Evolutionary conservation across 2,113 vertebrate species (phyloP).

Genomic region (Phyllopteryx taeniolatus): DNA sequence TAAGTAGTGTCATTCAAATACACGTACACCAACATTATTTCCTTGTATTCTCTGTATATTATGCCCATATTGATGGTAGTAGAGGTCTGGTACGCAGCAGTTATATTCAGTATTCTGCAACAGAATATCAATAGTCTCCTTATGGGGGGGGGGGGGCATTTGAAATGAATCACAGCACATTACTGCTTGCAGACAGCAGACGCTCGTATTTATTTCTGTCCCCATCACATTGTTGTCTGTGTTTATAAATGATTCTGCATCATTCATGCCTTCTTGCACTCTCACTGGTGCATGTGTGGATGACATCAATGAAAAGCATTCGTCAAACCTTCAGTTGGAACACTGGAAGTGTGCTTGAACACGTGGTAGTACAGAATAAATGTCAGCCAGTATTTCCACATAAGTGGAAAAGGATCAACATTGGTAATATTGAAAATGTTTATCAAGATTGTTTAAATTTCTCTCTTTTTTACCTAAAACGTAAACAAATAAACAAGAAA

Average conservation of each 20-base stretch:
- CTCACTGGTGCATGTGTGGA: neutral
- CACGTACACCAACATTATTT: neutral
- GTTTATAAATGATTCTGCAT: conserved; percentile 1
- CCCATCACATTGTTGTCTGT: conserved; percentile 30
- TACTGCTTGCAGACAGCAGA: conserved; percentile 37
- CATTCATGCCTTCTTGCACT: neutral
- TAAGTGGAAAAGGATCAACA: neutral
- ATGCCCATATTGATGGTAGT: conserved; percentile 29
- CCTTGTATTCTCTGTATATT: conserved; percentile 21
- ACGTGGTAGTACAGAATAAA: neutral
- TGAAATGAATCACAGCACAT: conserved; percentile 47
- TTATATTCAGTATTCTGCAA: neutral
- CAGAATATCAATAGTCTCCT: conserved; percentile 6
- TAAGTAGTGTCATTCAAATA: conserved; percentile 12
- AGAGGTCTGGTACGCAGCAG: conserved; percentile 11
- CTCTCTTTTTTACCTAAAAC: too few species aligned
- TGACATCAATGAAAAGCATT: neutral
- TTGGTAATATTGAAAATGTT: neutral
- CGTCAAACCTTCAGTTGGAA: neutral
- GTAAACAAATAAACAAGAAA: too few species aligned
- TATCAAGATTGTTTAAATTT: too few species aligned
- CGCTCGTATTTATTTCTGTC: conserved; percentile 26
- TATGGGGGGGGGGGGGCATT: conserved; percentile 46
- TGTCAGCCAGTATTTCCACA: neutral
- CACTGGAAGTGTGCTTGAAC: neutral